Evolutionary conservation across 1,140 invertebrate genomes (phyloP).

Genomic region (Drosophila pseudoananassae): DNA sequence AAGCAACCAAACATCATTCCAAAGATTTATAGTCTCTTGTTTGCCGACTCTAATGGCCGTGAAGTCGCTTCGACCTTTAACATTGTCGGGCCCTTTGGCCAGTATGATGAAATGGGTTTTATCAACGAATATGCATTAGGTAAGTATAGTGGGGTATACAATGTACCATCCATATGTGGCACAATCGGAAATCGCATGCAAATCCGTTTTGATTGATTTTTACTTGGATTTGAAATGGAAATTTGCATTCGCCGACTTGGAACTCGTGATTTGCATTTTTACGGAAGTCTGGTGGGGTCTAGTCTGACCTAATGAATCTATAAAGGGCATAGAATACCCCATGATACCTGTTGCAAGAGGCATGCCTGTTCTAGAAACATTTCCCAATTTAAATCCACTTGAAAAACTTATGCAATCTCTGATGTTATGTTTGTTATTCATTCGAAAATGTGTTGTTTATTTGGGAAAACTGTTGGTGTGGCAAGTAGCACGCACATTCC

Average conservation of each 20-base stretch:
- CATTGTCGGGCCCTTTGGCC: conserved; percentile 4
- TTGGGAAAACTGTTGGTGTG: not conserved
- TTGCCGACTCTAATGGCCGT: conserved; percentile 39
- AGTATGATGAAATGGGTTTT: conserved; percentile 20
- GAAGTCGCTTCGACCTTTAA: conserved; percentile 24
- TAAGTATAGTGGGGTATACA: not conserved
- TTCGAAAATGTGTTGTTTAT: not conserved
- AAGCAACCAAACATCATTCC: conserved; percentile 2
- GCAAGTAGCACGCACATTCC: not conserved
- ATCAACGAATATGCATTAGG: conserved; percentile 24
- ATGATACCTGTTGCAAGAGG: too few species aligned
- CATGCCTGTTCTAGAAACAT: too few species aligned
- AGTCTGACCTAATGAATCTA: conserved; percentile 7
- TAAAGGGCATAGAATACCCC: conserved; percentile 12
- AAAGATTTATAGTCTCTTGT: conserved; percentile 32
- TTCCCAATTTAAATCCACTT: too few species aligned
- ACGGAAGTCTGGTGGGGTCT: conserved; percentile 10
- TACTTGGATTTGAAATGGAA: conserved; percentile 27
- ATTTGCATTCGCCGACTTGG: conserved; percentile 31
- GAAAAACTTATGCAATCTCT: too few species aligned
- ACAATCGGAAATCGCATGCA: conserved; percentile 51
- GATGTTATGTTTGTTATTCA: not conserved
- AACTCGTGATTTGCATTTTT: conserved; percentile 37
- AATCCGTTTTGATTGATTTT: conserved; percentile 46
- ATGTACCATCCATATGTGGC: conserved; percentile 20